Base-by-base conservation (phyloP, 2,113 vertebrate species). In the Pterocles burchelli region DNA sequence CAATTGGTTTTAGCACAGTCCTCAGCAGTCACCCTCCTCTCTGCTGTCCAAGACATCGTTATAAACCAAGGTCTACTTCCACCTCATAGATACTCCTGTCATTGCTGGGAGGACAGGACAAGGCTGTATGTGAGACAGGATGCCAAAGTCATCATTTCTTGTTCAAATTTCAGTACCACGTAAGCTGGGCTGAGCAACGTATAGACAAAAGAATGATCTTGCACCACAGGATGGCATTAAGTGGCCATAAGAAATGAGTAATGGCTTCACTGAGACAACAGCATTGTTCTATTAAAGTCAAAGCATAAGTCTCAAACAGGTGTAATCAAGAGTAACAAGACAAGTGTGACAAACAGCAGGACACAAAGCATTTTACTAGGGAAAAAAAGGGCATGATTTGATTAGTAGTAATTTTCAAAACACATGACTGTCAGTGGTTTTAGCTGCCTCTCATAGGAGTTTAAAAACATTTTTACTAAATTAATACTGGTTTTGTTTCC, bases 301-400 rank as follows among this genome's bases (percentile, higher is more conserved):
- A 95, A 80, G 85, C 58, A 15, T 28, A 85, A 66, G n/a, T 29
- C 61, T 72, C 49, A 36, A 89, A 89, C 38, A 86, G 77, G 78
- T 91, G 70, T 88, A 93, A 93, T 92, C 78, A 92, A 55, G 51
- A 96, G 75, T 72, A 85, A 73, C 49, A 89, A 75, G 88, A 38
- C 55, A 89, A 90, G 34, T 54, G 36, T 73, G 79, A 92, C 33
- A 65, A 93, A 90, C 82, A 93, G 90, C 88, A 95, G 88, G 90
- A 62, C 31, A 75, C 46, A 38, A 76, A 61, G 51, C 88, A 82
- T 85, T 96, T 95, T 82, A 52, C 62, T n/a, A 10, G 49, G 17
- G 36, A 16, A 85, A 84, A 66, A 76, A 82, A 26, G 77, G 62
- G 16, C 78, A n/a, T 36, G 58, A 80, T 76, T 76, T 95, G 78